Base-by-base conservation (phyloP, 1,140 invertebrate species). In the Amphibalanus amphitrite region DNA sequence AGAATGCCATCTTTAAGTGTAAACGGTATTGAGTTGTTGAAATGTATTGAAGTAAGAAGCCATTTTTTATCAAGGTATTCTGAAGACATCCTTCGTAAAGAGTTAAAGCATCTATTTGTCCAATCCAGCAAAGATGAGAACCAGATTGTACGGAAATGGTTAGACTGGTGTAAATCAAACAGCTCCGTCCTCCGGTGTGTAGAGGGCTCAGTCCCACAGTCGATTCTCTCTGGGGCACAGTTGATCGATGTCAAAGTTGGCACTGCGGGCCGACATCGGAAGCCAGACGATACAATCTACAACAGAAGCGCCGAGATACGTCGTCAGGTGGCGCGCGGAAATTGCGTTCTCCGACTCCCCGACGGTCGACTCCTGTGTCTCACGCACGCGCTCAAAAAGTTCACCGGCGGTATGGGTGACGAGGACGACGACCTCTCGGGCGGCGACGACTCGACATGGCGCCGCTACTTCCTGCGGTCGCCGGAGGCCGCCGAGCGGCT, bases 331-430 rank as follows among this genome's bases (percentile, higher is more conserved):
- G 47, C 70, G 59, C n/a, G 23, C 25, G 69, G 33, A 0, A 69
- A 47, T 26, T 69, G n/a, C n/a, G 38, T 38, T 13, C 69, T 70
- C 10, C 13, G 23, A n/a, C 30, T 70, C 15, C 30, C 17, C 30
- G 28, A n/a, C 3, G 13, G 3, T 13, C 30, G n/a, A 3, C 23
- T 3, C 69, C 6, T 70, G 17, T 38, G 38, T 29, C 30, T 70
- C 69, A 23, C 67, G 6, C 30, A 59, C 28, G 38, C 30, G 20
- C 30, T 70, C 69, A 80, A 80, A 69, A 84, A 84, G 73, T 84
- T 84, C 73, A 83, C 82, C 10, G 83, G 82, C 47, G 82, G 82
- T 29, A 75, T 84, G 70, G 83, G 83, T 26, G 83, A 84, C 78
- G 83, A 84, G 77, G 83, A 84, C 77, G 78, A 80, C 38, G 76